A percentile compares a stretch with the other conserved stretches of the same genome.
These are phyloP conservation scores for Acrocephalus arundinaceus DNA, from an alignment of 2,113 vertebrate species.

Conservation along the genomic window DNA sequence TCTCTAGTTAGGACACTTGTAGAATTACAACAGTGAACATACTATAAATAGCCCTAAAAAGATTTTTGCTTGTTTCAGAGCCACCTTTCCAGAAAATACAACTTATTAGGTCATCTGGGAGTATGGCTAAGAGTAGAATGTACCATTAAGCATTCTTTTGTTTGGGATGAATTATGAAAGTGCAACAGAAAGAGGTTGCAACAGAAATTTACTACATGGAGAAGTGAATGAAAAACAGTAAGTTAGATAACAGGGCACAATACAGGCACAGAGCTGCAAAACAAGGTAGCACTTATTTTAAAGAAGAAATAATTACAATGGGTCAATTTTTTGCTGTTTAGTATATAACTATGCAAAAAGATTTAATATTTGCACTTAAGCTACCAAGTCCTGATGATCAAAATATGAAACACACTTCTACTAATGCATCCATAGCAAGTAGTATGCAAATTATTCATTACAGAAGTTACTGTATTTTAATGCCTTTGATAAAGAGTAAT, in stretches of 20 bases:
- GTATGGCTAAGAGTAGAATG: neutral
- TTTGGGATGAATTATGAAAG: neutral
- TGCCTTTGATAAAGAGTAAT: neutral
- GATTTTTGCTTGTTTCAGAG: neutral
- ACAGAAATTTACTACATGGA: neutral
- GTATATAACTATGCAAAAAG: neutral
- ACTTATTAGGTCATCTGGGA: neutral
- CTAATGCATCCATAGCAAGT: neutral
- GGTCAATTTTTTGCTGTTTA: neutral
- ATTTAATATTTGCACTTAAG: neutral
- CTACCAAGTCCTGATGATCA: neutral
- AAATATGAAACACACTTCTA: neutral
- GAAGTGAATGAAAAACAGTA: neutral
- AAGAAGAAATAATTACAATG: neutral
- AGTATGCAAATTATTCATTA: neutral
- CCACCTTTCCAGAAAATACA: neutral
- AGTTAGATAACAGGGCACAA: neutral
- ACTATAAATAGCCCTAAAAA: neutral
- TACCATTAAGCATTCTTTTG: neutral
- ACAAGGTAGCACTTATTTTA: neutral
- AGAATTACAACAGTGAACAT: neutral
- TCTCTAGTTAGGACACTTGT: neutral
- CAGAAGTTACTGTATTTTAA: neutral
- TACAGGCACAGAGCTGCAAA: neutral
- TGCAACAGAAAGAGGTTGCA: neutral